phyloP scores from a whole-genome alignment of 2,888 invertebrate species.

The Formica aserva region DNA sequence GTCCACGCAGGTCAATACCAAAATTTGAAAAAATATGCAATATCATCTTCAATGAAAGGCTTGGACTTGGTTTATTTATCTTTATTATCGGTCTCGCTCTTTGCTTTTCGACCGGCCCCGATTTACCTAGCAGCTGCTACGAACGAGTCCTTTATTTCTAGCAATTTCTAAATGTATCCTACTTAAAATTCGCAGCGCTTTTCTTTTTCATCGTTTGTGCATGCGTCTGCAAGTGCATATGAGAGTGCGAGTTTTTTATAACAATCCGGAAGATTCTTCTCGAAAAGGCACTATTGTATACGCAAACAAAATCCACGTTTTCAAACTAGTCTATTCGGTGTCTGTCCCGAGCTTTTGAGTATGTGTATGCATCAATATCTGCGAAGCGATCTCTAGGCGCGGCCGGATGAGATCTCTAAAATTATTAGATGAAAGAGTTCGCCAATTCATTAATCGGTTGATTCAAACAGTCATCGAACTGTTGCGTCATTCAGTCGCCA shows the following conservation, averaged over 20 bases:
- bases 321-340: not conserved
- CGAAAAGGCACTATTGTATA: constrained; percentile 67
- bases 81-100: not conserved
- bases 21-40: constrained; percentile 68
- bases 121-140: constrained; percentile 1
- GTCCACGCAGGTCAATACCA: constrained; percentile 14
- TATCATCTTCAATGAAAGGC: constrained; percentile 50
- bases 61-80: constrained; percentile 34
- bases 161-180: constrained; percentile 41
- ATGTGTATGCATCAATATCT: not conserved
- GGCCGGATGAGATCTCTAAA: not conserved
- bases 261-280: constrained; percentile 51
- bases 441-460: not conserved
- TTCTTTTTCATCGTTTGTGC: not conserved
- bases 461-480: not conserved
- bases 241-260: constrained; percentile 20
- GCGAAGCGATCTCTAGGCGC: constrained; percentile 2
- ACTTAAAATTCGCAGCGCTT: constrained; percentile 27
- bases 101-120: not conserved
- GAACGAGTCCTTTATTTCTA: not conserved
- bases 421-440: not conserved
- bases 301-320: constrained; percentile 53
- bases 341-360: not conserved
- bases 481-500: not conserved
- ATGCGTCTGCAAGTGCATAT: constrained; percentile 21